Base-by-base conservation (phyloP, 2,113 vertebrate genomes). In the Myrmophylax atrothorax region DNA sequence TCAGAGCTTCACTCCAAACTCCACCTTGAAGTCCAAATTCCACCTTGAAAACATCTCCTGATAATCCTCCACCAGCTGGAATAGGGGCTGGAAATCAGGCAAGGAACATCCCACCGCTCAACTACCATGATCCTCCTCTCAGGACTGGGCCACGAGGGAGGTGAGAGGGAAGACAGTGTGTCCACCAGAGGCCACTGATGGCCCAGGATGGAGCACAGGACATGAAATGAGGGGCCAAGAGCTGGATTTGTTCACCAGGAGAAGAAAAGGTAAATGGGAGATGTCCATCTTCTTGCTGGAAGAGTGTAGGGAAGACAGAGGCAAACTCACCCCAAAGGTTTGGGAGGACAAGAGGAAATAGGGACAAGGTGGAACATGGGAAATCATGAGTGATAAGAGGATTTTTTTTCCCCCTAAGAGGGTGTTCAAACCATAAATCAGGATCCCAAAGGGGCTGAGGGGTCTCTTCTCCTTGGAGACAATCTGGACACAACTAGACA, bases 321-420 rank as follows among this genome's bases (percentile, higher is more conserved):
- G 6, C 28, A 62, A 18, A 35, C 13, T 53, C 1, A 0, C 22
- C 53, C 38, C 37, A 35, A 60, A 55, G 14, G 5, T 35, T 35
- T 44, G 33, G 6, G 14, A 84, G 14, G 25, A 33, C 15, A 62
- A 42, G 29, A 53, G 19, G 17, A 46, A 80, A 33, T 9, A 14
- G 15, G 24, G 46, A 40, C 6, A 46, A 87, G 13, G 3, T 23
- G 46, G 40, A 79, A 76, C 5, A 40, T 8, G 24, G 62, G 46
- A 62, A 85, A 42, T 19, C 18, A 16, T 2, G 11, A 16, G 38
- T 35, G 20, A 13, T 17, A 31, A 75, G 16, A 46, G 35, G 33
- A 58, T 3, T 28, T 9, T 56, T 58, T 44, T 56, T 56, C 8
- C 14, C 16, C 33, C 25, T 0, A 0, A 60, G 3, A 28, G 9